Conservation (phyloP, 2,888 invertebrate genomes). For the Meghimatium bilineatum region DNA sequence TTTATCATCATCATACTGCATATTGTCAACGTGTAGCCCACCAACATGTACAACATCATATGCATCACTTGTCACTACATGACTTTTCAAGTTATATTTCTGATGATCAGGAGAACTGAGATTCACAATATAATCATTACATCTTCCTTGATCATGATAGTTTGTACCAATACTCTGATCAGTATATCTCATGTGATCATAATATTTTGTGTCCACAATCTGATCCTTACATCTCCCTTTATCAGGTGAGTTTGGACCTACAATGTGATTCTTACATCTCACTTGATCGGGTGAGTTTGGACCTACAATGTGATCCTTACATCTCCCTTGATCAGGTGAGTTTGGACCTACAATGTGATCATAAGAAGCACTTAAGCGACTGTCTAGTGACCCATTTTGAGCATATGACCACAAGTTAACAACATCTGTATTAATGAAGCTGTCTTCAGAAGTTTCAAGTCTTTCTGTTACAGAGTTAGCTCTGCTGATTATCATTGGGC, state of each 20-base stretch:
- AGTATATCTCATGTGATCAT: too few species aligned
- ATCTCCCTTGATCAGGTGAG: neutral
- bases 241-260: neutral
- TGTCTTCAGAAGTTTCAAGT: neutral
- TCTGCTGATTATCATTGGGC: neutral
- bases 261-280: too few species aligned
- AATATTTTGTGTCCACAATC: neutral
- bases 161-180: too few species aligned
- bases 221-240: too few species aligned
- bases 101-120: too few species aligned
- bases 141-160: too few species aligned
- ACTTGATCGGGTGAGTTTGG: too few species aligned
- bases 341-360: neutral
- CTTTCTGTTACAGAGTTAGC: neutral
- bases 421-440: neutral
- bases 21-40: neutral
- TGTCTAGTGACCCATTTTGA: neutral
- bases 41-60: slow-evolving; percentile 18
- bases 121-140: too few species aligned
- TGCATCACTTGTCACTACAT: neutral
- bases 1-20: neutral
- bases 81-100: too few species aligned
- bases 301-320: neutral
- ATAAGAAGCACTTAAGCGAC: neutral
- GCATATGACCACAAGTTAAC: neutral